Evolutionary conservation across 2,888 invertebrate species (phyloP), one percentile per base, ranked within the genome.

Genomic region (Andrena minutula): DNA sequence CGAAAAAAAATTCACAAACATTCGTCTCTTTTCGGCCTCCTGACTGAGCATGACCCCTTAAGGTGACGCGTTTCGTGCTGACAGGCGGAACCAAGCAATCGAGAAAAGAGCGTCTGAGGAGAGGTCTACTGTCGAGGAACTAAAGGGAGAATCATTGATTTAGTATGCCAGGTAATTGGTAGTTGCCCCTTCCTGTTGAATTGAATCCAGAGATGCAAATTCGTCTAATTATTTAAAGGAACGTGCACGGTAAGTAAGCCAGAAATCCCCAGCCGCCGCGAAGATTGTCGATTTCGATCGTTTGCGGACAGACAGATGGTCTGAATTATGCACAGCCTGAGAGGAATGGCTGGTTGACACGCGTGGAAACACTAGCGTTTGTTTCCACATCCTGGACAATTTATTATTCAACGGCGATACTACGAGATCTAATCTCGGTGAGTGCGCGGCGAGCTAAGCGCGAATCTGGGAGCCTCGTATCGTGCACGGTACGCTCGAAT

Each of bases 361-460:
- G 80, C 76, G 41, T 78, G 47, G 78, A 81, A 78, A 73, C 66
- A 26, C 26, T 20, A 10, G 56, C 56, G 49, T 66, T 72, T 77
- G 76, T 72, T 80, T 68, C 68, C 63, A 72, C 63, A 47, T 23
- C 32, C 32, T 8, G n/a, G 68, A 26, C 56, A 28, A 76, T 80
- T 77, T 77, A 73, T 77, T 77, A 80, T 77, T 77, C 77, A 80
- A 28, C 56, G 47, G 56, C 58, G 77, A 73, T 72, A 64, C 77
- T 64, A 30, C 47, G 10, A 73, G 72, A 80, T 77, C 63, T 71
- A 58, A 80, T 72, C 72, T 69, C 51, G 63, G 35, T 20, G 76
- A 71, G 56, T 75, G 65, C 53, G 68, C 75, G 41, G 23, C 28
- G 65, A 60, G 63, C 60, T 23, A 23, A 41, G 23, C 53, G 30